phyloP scores from a whole-genome alignment of 2,888 invertebrate species.

The Julus scanicus region DNA sequence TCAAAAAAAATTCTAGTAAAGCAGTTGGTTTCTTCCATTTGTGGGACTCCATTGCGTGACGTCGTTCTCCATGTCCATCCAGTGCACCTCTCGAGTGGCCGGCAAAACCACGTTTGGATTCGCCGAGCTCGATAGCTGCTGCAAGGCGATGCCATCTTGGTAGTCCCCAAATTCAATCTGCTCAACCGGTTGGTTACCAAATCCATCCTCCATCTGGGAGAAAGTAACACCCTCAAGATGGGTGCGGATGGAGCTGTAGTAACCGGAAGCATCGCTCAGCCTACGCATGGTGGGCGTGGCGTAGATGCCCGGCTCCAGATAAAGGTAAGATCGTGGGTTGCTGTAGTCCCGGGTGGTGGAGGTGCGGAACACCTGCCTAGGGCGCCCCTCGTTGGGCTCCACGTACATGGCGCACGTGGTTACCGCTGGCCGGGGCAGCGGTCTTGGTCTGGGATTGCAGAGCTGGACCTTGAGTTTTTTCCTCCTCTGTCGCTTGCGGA shows the following conservation, averaged over 20 bases:
- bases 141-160: neutral
- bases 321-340: neutral
- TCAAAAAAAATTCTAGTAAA: neutral
- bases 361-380: neutral
- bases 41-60: neutral
- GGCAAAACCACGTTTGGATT: neutral
- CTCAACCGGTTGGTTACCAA: neutral
- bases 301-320: constrained; percentile 2
- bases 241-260: constrained; percentile 34
- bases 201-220: too few species aligned
- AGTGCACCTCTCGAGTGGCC: neutral
- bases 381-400: constrained; percentile 10
- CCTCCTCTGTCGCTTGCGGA: neutral
- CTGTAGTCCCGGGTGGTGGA: neutral
- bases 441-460: neutral
- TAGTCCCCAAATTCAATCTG: constrained; percentile 9
- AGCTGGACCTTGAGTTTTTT: neutral
- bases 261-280: neutral
- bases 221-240: neutral
- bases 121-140: neutral
- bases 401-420: neutral
- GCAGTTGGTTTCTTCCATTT: neutral
- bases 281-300: neutral
- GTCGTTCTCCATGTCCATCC: neutral
- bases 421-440: neutral